Conservation (phyloP, 1,140 invertebrate genomes). For the Drosophila santomea region DNA sequence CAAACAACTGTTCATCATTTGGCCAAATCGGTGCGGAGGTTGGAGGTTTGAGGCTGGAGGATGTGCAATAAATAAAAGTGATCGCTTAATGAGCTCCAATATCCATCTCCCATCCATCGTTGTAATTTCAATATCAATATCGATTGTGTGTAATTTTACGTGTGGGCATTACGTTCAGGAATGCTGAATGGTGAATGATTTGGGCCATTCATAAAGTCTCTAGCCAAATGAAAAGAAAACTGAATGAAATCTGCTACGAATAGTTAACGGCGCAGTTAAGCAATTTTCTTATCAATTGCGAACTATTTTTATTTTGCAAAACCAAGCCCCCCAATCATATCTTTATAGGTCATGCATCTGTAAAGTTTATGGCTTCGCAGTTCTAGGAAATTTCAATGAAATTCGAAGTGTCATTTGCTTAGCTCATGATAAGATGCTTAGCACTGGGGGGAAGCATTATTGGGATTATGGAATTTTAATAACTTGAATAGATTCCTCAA, state of each 20-base stretch:
- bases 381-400: conserved; percentile 1
- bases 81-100: conserved; percentile 57
- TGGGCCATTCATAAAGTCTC: conserved; percentile 11
- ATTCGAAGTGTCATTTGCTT: background rate
- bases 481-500: conserved; percentile 1
- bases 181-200: conserved; percentile 28
- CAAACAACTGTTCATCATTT: conserved; percentile 53
- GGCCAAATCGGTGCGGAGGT: conserved; percentile 31
- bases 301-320: conserved; percentile 1
- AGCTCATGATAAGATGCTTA: background rate
- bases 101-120: conserved; percentile 26
- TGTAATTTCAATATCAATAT: conserved; percentile 15
- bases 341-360: conserved; percentile 1
- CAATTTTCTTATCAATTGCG: conserved; percentile 1
- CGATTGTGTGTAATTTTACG: conserved; percentile 32
- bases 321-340: conserved; percentile 7
- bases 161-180: conserved; percentile 4
- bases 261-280: too few species aligned
- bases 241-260: background rate
- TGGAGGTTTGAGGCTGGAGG: conserved; percentile 53
- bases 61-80: conserved; percentile 69
- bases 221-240: background rate
- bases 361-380: conserved; percentile 4
- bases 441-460: too few species aligned
- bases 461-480: conserved; percentile 1